Percentiles rank a stretch among this genome's conserved stretches.
Conservation (phyloP, 2,888 invertebrate genomes). For the Phaedon cochleariae region DNA sequence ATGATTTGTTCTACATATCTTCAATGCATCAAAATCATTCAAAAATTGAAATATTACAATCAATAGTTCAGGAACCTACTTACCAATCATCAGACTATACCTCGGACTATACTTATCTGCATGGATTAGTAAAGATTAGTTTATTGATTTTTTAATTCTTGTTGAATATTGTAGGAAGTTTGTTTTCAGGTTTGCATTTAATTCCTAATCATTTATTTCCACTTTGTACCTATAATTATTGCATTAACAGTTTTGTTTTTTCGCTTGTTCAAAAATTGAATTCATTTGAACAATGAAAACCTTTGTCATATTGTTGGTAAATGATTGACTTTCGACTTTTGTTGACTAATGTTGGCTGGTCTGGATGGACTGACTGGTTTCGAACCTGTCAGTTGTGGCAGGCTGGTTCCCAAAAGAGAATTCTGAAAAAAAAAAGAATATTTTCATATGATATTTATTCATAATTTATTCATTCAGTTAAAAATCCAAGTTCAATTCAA, state of each 20-base stretch:
- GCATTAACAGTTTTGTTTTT: not conserved
- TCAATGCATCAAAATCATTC: too few species aligned
- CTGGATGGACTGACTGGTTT: constrained; percentile 67
- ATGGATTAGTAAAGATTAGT: too few species aligned
- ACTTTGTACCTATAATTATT: not conserved
- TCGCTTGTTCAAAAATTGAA: not conserved
- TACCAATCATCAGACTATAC: too few species aligned
- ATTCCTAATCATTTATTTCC: not conserved
- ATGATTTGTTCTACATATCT: too few species aligned
- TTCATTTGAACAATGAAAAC: constrained; percentile 55
- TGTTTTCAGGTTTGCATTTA: not conserved
- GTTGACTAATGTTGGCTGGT: constrained; percentile 59
- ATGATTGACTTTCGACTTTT: constrained; percentile 68
- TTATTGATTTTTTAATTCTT: too few species aligned
- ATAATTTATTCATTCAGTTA: constrained; percentile 16
- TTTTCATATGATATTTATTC: too few species aligned
- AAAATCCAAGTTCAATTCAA: too few species aligned
- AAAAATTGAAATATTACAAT: too few species aligned
- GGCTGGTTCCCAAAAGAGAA: constrained; percentile 68
- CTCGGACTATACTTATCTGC: too few species aligned
- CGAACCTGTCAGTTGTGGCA: constrained; percentile 70
- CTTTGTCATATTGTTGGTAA: constrained; percentile 78
- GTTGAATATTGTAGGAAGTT: not conserved
- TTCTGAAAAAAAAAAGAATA: constrained; percentile 56
- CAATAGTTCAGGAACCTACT: too few species aligned